These are phyloP conservation scores for Macaca fascicularis DNA, from an alignment of 2,113 vertebrate species.

Conservation along the genomic window DNA sequence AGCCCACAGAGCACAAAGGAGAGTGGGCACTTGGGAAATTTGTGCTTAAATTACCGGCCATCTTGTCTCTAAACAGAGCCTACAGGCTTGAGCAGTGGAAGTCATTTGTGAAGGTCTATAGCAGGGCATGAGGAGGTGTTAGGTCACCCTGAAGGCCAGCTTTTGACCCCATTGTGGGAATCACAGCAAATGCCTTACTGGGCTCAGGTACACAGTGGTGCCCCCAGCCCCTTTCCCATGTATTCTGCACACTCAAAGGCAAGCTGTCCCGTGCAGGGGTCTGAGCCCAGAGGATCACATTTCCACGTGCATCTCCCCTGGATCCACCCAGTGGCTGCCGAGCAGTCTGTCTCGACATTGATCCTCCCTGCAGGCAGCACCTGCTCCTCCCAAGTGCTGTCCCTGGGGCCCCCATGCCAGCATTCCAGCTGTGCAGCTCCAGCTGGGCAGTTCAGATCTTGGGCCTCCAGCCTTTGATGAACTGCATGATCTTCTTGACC, in stretches of 20 bases:
- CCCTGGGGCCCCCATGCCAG: background rate
- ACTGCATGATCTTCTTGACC: conserved; percentile 99
- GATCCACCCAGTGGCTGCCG: background rate
- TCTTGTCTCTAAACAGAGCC: background rate
- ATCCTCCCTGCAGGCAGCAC: background rate
- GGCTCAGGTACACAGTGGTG: background rate
- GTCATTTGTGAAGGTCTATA: background rate
- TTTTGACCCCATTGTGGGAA: background rate
- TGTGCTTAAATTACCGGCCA: conserved; percentile 20
- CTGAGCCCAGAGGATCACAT: background rate
- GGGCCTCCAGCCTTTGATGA: conserved; percentile 99
- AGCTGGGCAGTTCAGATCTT: conserved; percentile 88
- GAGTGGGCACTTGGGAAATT: conserved; percentile 37
- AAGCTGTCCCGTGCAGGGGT: background rate
- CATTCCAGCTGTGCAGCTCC: rapidly evolving
- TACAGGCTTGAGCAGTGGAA: background rate
- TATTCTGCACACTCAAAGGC: background rate
- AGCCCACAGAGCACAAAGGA: background rate
- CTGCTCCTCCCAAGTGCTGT: rapidly evolving
- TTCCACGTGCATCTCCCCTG: background rate
- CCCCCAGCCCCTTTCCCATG: background rate
- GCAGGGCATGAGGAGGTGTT: background rate
- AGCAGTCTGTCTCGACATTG: background rate
- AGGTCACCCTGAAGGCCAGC: background rate
- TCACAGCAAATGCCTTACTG: background rate